A percentile compares a stretch with the other conserved stretches of the same genome.
Conservation (phyloP, 2,888 invertebrate species). For the Lithophane leautieri region DNA sequence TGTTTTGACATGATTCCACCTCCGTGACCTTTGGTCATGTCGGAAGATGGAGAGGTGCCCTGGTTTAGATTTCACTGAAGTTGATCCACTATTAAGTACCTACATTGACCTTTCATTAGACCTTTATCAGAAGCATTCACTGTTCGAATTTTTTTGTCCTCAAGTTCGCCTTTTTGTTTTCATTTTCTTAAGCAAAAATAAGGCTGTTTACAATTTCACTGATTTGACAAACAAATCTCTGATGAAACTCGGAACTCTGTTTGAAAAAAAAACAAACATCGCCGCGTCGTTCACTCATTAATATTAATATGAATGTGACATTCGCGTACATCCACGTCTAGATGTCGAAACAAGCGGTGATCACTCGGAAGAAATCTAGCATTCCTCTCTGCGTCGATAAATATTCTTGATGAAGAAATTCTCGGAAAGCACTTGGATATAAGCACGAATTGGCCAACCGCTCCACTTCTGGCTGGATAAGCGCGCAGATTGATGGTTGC, state of each 20-base stretch:
- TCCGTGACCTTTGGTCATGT: constrained; percentile 50
- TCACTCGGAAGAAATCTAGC: constrained; percentile 33
- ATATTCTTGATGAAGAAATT: constrained; percentile 58
- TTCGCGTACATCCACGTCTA: constrained; percentile 14
- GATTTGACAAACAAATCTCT: neutral
- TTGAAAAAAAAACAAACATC: neutral
- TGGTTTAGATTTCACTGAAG: constrained; percentile 32
- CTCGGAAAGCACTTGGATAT: constrained; percentile 56
- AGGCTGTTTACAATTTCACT: neutral
- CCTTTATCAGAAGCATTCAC: neutral
- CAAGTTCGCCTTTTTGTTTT: neutral
- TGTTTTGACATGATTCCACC: constrained; percentile 61
- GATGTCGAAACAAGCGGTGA: constrained; percentile 33
- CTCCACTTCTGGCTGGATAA: constrained; percentile 65
- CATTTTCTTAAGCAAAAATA: neutral
- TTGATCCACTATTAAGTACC: neutral
- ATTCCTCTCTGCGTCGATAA: constrained; percentile 32
- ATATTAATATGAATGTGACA: constrained; percentile 31
- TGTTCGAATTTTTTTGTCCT: neutral
- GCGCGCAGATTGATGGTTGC: constrained; percentile 62
- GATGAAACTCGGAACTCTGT: neutral
- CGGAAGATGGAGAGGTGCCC: constrained; percentile 25
- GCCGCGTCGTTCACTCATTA: constrained; percentile 3
- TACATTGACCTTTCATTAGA: neutral
- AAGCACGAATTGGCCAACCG: constrained; percentile 63